Percentiles rank a stretch among this genome's conserved stretches.
These are phyloP conservation scores for Lissocephala sabroskyi DNA, from an alignment of 2,888 invertebrate genomes.

Conservation along the genomic window DNA sequence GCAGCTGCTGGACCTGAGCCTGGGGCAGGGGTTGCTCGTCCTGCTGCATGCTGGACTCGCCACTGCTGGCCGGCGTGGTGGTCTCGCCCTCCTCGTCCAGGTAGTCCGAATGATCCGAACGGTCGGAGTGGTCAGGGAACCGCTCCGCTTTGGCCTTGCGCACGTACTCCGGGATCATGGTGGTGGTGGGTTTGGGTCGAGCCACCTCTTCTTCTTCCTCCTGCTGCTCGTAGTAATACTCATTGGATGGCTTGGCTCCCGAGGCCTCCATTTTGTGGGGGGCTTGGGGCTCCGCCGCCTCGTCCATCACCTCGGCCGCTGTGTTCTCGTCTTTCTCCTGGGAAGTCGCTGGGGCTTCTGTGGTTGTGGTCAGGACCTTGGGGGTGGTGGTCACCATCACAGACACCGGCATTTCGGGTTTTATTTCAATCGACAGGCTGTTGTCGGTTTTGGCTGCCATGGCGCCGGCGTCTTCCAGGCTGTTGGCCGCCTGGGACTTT, in stretches of 20 bases:
- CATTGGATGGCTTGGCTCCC: constrained; percentile 12
- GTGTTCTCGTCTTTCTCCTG: constrained; percentile 34
- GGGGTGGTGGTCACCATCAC: constrained; percentile 1
- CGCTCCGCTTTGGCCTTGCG: constrained; percentile 54
- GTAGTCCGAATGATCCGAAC: constrained; percentile 36
- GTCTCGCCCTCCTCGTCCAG: constrained; percentile 39
- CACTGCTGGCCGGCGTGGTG: background rate
- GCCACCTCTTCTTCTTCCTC: constrained; percentile 32
- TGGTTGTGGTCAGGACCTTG: no score
- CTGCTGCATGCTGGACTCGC: constrained; percentile 17
- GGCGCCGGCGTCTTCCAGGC: constrained; percentile 30
- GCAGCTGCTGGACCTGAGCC: constrained; percentile 42
- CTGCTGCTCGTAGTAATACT: constrained; percentile 37
- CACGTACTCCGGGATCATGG: constrained; percentile 66
- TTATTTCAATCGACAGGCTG: constrained; percentile 9
- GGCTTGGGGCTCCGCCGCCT: constrained; percentile 29
- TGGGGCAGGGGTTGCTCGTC: constrained; percentile 33
- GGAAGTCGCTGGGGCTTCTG: no score
- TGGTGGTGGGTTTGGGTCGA: constrained; percentile 28
- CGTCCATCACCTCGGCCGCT: constrained; percentile 27
- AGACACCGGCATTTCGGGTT: no score
- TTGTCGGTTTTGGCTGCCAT: constrained; percentile 11
- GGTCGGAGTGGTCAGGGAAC: constrained; percentile 20
- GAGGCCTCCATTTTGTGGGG: constrained; percentile 18
- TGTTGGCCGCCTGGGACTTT: constrained; percentile 38